Conservation (phyloP, 2,888 invertebrate species). For the Polymixis lichenea region DNA sequence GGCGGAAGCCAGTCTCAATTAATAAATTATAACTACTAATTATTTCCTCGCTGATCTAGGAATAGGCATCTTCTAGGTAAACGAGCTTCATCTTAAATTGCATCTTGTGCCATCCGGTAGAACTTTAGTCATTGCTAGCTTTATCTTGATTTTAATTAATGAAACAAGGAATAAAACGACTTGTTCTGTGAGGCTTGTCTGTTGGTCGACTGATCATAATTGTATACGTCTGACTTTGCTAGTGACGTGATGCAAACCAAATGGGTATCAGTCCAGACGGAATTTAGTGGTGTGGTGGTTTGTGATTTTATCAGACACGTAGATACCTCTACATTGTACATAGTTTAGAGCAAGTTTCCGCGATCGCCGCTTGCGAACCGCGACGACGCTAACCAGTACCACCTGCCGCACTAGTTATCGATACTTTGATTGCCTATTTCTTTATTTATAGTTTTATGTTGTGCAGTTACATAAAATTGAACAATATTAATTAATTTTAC, state of each 20-base stretch:
- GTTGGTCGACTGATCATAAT: constrained; percentile 11
- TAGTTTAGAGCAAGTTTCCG: constrained; percentile 29
- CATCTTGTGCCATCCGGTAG: constrained; percentile 46
- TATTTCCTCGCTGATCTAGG: constrained; percentile 52
- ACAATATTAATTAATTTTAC: constrained; percentile 10
- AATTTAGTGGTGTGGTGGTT: background rate
- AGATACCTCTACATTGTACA: background rate
- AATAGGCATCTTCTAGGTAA: constrained; percentile 42
- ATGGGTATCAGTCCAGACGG: background rate
- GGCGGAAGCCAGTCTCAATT: constrained; percentile 55
- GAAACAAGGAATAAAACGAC: constrained; percentile 11
- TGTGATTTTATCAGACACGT: background rate
- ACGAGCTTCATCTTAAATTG: constrained; percentile 46
- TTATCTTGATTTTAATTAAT: constrained; percentile 45
- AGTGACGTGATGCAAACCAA: background rate
- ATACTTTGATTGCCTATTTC: constrained; percentile 12
- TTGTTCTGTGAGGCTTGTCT: background rate
- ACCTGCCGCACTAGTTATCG: background rate
- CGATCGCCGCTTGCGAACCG: constrained; percentile 16
- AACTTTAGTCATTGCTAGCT: constrained; percentile 40
- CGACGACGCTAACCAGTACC: background rate
- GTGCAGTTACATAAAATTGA: background rate
- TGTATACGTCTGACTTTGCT: background rate
- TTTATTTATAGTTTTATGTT: constrained; percentile 13
- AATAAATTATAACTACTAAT: constrained; percentile 53